phyloP scores from a whole-genome alignment of 2,888 invertebrate species.

The Tachina fera region DNA sequence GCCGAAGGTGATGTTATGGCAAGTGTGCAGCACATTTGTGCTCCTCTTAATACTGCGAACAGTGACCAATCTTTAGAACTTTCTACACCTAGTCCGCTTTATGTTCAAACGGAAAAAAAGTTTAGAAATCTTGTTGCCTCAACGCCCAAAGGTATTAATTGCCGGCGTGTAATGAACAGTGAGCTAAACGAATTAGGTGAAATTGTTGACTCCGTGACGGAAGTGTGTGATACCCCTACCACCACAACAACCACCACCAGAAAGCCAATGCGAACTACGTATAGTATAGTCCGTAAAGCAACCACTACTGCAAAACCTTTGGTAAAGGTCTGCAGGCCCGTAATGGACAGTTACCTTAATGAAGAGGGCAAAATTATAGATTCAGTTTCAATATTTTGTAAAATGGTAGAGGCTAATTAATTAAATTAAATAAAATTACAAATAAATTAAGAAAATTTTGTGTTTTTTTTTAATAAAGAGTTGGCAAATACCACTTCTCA shows the following conservation, averaged over 20 bases:
- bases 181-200: slow-evolving; percentile 52
- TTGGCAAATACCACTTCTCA: no score
- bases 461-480: no score
- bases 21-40: slow-evolving; percentile 29
- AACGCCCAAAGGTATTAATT: slow-evolving; percentile 38
- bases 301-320: slow-evolving; percentile 34
- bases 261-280: neutral
- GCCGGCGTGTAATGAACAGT: slow-evolving; percentile 52
- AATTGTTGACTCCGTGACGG: slow-evolving; percentile 49
- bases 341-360: slow-evolving; percentile 50
- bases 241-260: slow-evolving; percentile 34
- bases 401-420: slow-evolving; percentile 9
- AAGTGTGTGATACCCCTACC: slow-evolving; percentile 42
- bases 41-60: neutral
- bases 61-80: neutral
- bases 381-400: slow-evolving; percentile 36
- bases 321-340: slow-evolving; percentile 44
- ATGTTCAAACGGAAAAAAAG: neutral
- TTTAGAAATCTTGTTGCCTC: neutral
- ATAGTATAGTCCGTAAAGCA: neutral
- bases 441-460: neutral
- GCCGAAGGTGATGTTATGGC: neutral
- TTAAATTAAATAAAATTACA: neutral
- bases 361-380: slow-evolving; percentile 58
- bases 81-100: neutral